Percentiles rank a stretch among this genome's conserved stretches.
phyloP scores from a whole-genome alignment of 2,888 invertebrate species.

The Pterostichus madidus region DNA sequence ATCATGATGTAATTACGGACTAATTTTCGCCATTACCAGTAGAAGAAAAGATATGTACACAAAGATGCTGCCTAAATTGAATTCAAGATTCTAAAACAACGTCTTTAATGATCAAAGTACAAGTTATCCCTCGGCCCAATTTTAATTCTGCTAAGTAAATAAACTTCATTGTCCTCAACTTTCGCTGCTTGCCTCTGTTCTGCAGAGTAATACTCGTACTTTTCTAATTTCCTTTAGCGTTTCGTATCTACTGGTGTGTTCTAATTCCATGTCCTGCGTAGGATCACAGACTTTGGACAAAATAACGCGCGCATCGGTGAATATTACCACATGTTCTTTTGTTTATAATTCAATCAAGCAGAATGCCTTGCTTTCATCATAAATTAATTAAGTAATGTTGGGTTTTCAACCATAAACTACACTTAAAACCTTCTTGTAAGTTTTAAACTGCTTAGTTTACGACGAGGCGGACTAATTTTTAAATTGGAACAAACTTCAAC shows the following conservation, averaged over 20 bases:
- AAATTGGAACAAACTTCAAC: too few relatives aligned
- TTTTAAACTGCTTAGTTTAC: background rate
- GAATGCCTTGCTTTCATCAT: constrained; percentile 34
- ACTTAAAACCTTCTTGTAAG: constrained; percentile 5
- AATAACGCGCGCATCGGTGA: constrained; percentile 16
- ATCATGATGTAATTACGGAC: constrained; percentile 29
- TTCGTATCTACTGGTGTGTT: constrained; percentile 29
- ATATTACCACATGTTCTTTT: constrained; percentile 51
- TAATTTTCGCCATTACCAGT: constrained; percentile 8
- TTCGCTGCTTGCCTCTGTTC: constrained; percentile 21
- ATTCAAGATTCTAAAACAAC: constrained; percentile 39
- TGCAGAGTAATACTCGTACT: constrained; percentile 43
- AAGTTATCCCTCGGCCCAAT: constrained; percentile 12
- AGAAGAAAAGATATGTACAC: constrained; percentile 19
- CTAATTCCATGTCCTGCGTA: constrained; percentile 36
- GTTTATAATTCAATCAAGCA: constrained; percentile 52
- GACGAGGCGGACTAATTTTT: background rate
- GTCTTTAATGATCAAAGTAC: constrained; percentile 35
- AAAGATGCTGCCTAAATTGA: constrained; percentile 25
- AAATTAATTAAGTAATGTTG: constrained; percentile 39
- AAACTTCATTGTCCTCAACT: constrained; percentile 41
- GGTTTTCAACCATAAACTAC: background rate
- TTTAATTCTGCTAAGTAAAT: constrained; percentile 46
- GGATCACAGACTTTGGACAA: constrained; percentile 25
- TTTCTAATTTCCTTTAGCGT: constrained; percentile 50